Percentiles rank a stretch among this genome's conserved stretches.
These are phyloP conservation scores for Bombyx mandarina DNA, from an alignment of 1,140 invertebrate genomes.

Conservation along the genomic window DNA sequence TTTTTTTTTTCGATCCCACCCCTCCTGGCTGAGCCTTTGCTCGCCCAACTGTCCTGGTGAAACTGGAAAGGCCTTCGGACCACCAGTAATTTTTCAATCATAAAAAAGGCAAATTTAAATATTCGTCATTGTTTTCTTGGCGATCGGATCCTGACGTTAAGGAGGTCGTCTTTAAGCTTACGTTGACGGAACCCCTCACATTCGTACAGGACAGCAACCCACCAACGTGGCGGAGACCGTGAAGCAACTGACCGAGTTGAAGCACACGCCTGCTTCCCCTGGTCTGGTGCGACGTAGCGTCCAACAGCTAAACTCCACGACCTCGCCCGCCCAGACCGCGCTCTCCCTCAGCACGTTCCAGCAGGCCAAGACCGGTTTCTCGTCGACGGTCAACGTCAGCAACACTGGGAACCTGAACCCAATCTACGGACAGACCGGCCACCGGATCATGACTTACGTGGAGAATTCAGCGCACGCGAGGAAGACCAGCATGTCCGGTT, in stretches of 20 bases:
- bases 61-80: no score
- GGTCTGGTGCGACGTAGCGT: slow-evolving; percentile 77
- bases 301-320: slow-evolving; percentile 32
- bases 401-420: slow-evolving; percentile 61
- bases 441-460: slow-evolving; percentile 53
- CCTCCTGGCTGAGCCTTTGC: no score
- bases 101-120: no score
- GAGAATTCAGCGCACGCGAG: slow-evolving; percentile 52
- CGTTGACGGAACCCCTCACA: no score
- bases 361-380: slow-evolving; percentile 60
- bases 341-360: slow-evolving; percentile 70
- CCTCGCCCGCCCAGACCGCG: slow-evolving; percentile 23
- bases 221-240: slow-evolving; percentile 89
- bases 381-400: slow-evolving; percentile 38
- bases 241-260: slow-evolving; percentile 85
- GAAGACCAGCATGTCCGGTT: slow-evolving; percentile 53
- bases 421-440: slow-evolving; percentile 64
- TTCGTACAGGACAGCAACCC: background rate
- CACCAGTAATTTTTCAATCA: no score
- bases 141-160: no score
- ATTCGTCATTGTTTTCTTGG: no score
- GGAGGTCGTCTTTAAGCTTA: no score
- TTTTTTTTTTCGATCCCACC: no score
- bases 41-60: no score
- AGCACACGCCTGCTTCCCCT: slow-evolving; percentile 89